Evolutionary conservation across 2,888 invertebrate species (phyloP), one percentile per base, ranked within the genome.

Genomic region (Ormyrus thymus): DNA sequence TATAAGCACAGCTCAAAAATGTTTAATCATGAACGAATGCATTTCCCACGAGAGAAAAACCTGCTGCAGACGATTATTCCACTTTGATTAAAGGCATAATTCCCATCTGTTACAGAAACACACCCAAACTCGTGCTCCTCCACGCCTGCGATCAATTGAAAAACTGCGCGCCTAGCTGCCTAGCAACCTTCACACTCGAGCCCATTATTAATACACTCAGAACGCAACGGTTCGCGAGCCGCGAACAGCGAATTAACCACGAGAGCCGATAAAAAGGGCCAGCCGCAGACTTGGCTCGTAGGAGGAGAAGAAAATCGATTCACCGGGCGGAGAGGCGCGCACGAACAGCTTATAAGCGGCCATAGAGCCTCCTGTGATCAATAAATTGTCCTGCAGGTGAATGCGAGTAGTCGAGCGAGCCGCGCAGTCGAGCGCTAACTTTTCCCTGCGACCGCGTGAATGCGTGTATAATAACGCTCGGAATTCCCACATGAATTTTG

Each of bases 321-420:
- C 64, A 76, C 76, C 76, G 70, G 69, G 29, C 69, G 48, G 62
- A 13, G 62, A 55, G 56, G 11, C 29, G 61, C 64, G 15, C 59
- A 13, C 55, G n/a, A n/a, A 29, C 10, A 15, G 46, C 13, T 62
- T 15, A 29, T 15, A 13, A 46, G 58, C 43, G 8, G 51, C 43
- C 46, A 29, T 48, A 43, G 10, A 29, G 56, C 43, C 29, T 58
- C 46, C 56, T 50, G 3, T 29, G 64, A 76, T 76, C 70, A 76
- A 76, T 76, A 76, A 70, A 76, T 70, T 45, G 62, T 69, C 55
- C 76, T 76, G 51, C 46, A 70, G 58, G 64, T 65, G 70, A 70
- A 70, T 29, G 53, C 68, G 15, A 56, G 13, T 29, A 29, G 29
- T 29, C 29, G 29, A 29, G 29, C 29, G 29, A 29, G 29, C 29